Base-by-base conservation (phyloP, 92 coral and sea anemone species). In the Anthopleura xanthogrammica region DNA sequence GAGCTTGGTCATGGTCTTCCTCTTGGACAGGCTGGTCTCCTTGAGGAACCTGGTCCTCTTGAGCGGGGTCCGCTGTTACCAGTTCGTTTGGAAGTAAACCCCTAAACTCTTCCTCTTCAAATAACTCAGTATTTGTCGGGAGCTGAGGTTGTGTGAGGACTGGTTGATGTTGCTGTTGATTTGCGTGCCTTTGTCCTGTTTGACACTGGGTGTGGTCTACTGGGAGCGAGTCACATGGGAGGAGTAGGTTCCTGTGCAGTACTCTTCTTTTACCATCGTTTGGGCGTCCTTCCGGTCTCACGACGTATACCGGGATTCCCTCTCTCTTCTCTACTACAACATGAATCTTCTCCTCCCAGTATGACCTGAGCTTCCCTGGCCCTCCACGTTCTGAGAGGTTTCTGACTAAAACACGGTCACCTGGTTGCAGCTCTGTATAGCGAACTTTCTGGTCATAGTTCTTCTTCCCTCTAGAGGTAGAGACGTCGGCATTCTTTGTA, bases 381-480 rank as follows among this genome's bases (percentile, higher is more conserved):
- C 92, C 87, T 77, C 88, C 90, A 57, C 85, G 89, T 83, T 92
- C 92, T 7, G 92, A 83, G 22, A 88, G 77, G 77, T 91, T 87
- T 43, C 85, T 85, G 7, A 90, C 93, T 41, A 90, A 65, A 10
- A 90, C 88, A 24, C 90, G 39, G 57, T 85, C 94, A 5, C 92
- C 88, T 19, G 88, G 88, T 60, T 79, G 81, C 20, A 91, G 64
- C 29, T 41, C 9, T 8, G 88, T 73, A 41, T 43, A 80, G 17
- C 83, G 60, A 7, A 80, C 86, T 46, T 80, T 91, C n/a, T 75
- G 77, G 75, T 88, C 88, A 60, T 84, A 84, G 13, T 41, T 48
- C 64, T 50, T 88, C 54, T 88, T 84, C 12, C 88, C 88, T 19
- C 77, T 60, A 16, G 79, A 46, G 4, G 82, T 72, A 16, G 86